A percentile compares a stretch with the other conserved stretches of the same genome.
Conservation (phyloP, 2,113 vertebrate genomes). For the Lonchura striata region DNA sequence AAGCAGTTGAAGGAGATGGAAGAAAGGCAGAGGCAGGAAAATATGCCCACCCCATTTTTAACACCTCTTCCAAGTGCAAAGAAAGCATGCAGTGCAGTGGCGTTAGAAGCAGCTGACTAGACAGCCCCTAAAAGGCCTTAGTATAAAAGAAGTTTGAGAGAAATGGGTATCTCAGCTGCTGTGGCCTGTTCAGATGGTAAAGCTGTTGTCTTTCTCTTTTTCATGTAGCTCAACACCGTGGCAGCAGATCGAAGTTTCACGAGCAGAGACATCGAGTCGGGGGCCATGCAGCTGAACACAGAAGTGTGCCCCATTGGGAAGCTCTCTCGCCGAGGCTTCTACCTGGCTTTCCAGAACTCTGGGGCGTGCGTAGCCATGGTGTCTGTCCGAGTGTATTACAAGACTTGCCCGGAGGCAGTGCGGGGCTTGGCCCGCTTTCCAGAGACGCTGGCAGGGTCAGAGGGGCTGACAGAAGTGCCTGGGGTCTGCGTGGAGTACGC, state of each 20-base stretch:
- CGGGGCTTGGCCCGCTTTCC: conserved; percentile 70
- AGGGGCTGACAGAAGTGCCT: conserved; percentile 62
- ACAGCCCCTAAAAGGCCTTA: not conserved
- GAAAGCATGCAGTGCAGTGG: not conserved
- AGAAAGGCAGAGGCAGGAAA: not conserved
- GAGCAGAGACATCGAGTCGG: conserved; percentile 60
- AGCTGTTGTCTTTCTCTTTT: not conserved
- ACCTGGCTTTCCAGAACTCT: conserved; percentile 79
- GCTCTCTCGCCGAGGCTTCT: conserved; percentile 75
- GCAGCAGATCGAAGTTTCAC: conserved; percentile 80
- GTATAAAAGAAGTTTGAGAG: not conserved
- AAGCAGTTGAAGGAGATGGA: not conserved
- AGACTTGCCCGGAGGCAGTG: conserved; percentile 67
- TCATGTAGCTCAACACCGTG: conserved; percentile 72
- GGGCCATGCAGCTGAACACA: conserved; percentile 71
- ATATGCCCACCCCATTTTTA: not conserved
- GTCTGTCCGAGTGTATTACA: conserved; percentile 77
- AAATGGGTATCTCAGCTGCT: not conserved
- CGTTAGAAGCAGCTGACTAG: not conserved
- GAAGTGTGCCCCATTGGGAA: conserved; percentile 71
- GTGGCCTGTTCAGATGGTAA: not conserved
- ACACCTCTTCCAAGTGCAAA: not conserved
- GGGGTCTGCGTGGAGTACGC: conserved; percentile 69
- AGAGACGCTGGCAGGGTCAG: conserved; percentile 60
- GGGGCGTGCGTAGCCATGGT: conserved; percentile 78